These are phyloP conservation scores for Phorcus lineatus DNA, from an alignment of 2,888 invertebrate genomes.

Conservation along the genomic window DNA sequence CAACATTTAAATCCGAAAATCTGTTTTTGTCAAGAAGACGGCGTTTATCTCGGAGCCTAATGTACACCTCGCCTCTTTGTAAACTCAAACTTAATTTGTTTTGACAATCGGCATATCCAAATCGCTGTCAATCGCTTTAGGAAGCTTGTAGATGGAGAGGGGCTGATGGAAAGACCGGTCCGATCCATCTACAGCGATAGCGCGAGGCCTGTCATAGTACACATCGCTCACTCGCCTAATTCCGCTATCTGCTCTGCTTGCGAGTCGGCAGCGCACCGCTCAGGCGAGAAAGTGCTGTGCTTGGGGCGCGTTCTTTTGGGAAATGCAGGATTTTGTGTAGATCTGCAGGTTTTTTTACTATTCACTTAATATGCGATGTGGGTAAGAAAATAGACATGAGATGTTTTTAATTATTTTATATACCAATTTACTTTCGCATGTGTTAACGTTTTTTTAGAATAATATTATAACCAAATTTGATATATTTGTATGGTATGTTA, in stretches of 20 bases:
- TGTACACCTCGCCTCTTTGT: conserved; percentile 9
- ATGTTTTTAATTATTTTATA: too few relatives aligned
- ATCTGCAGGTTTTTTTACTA: too few relatives aligned
- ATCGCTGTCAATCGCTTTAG: neutral
- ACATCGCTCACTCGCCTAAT: neutral
- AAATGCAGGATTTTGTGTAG: too few relatives aligned
- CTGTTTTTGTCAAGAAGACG: neutral
- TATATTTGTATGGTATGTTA: too few relatives aligned
- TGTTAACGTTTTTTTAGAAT: too few relatives aligned
- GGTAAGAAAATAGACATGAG: too few relatives aligned
- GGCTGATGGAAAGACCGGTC: neutral
- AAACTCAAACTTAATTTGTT: conserved; percentile 8
- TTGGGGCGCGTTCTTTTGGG: neutral
- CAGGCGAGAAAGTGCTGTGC: neutral
- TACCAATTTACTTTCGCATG: too few relatives aligned
- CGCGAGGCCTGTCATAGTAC: neutral
- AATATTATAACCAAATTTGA: too few relatives aligned
- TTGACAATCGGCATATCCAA: neutral
- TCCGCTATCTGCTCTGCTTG: neutral
- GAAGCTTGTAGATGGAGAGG: neutral
- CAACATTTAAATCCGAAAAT: neutral
- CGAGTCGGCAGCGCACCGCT: neutral
- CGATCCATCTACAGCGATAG: neutral
- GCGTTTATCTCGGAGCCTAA: neutral
- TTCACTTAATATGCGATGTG: too few relatives aligned